Evolutionary conservation across 2,797 vertebrate genomes (phyloP).

Genomic region (Karalla daura): DNA sequence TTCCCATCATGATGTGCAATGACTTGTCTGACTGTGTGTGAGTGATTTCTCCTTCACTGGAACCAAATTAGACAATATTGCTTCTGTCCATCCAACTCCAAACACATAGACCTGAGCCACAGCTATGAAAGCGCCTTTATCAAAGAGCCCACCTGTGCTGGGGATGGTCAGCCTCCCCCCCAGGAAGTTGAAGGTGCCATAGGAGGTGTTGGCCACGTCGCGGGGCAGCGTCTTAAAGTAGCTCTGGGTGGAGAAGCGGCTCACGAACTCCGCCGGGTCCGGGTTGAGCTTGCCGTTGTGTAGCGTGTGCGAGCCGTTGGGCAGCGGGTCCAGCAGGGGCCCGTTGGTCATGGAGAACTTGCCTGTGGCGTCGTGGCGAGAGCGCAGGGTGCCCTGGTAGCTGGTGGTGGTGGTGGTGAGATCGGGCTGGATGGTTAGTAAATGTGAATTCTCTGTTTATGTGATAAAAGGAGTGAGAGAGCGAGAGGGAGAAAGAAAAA

Average conservation of each 20-base stretch:
- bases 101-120: background rate
- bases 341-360: constrained; percentile 96
- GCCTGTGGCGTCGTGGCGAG: constrained; percentile 89
- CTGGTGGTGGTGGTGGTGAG: constrained; percentile 96
- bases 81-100: background rate
- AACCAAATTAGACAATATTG: background rate
- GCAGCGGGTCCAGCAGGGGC: constrained; percentile 93
- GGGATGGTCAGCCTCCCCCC: constrained; percentile 96
- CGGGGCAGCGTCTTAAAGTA: constrained; percentile 96
- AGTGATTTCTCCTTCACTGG: background rate
- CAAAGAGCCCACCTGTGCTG: constrained; percentile 87
- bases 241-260: constrained; percentile 92
- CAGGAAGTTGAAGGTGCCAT: constrained; percentile 98
- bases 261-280: constrained; percentile 90
- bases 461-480: constrained; percentile 22
- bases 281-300: constrained; percentile 92
- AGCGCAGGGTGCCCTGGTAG: constrained; percentile 95
- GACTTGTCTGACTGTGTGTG: background rate
- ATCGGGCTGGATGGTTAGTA: constrained; percentile 99
- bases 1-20: background rate
- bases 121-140: background rate
- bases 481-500: constrained; percentile 21
- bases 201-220: constrained; percentile 92
- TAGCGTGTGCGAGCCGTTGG: constrained; percentile 92
- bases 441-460: constrained; percentile 92